Conservation (phyloP, 92 coral and sea anemone genomes). For the Micromussa lordhowensis region DNA sequence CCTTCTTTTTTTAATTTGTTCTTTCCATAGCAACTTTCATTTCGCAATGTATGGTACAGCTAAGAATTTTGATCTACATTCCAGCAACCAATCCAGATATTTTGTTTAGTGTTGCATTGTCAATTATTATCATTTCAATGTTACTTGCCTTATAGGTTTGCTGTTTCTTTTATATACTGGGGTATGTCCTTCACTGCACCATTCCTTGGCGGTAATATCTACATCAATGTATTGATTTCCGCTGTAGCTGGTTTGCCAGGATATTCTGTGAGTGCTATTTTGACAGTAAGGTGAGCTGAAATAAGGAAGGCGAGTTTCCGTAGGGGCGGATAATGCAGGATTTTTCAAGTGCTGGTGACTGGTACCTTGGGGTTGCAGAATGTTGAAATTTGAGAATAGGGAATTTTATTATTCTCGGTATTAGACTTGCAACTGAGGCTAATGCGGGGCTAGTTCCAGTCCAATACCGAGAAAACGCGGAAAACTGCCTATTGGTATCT, state of each 20-base stretch:
- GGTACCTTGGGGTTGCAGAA: no score
- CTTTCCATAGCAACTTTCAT: no score
- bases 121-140: background rate
- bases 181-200: conserved; percentile 27
- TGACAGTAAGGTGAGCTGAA: conserved; percentile 11
- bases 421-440: no score
- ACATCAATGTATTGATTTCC: conserved; percentile 16
- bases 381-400: no score
- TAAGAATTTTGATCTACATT: background rate
- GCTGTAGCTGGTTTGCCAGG: background rate
- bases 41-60: no score
- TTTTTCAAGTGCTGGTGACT: no score
- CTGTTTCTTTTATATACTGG: conserved; percentile 33
- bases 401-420: no score
- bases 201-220: conserved; percentile 37
- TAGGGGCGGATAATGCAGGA: no score
- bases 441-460: no score
- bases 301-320: background rate
- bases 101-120: background rate
- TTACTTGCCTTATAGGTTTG: conserved; percentile 8
- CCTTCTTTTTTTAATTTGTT: no score
- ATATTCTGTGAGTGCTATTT: background rate
- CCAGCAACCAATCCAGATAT: background rate
- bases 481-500: no score
- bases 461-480: no score